These are phyloP conservation scores for Antigone vipio DNA, from an alignment of 2,113 vertebrate species.

Conservation along the genomic window DNA sequence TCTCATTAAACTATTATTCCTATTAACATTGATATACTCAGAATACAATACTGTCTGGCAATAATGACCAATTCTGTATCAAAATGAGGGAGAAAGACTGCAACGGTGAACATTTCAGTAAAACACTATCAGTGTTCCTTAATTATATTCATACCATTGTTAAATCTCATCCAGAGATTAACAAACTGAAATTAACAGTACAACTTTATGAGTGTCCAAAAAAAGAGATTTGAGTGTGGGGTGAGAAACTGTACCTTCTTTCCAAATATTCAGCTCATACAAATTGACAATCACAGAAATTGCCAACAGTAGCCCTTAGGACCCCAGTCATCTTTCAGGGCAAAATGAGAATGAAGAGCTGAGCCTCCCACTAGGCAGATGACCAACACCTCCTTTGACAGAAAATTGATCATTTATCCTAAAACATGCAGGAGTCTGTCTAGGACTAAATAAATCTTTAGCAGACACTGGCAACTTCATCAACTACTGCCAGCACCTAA, in stretches of 20 bases:
- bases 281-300: neutral
- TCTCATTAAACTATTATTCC: neutral
- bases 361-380: neutral
- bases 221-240: neutral
- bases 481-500: constrained; percentile 27
- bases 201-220: neutral
- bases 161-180: neutral
- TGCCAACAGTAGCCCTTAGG: neutral
- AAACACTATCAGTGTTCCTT: neutral
- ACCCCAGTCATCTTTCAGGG: neutral
- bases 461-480: constrained; percentile 24
- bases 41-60: neutral
- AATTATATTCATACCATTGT: neutral
- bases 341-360: neutral
- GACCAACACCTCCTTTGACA: constrained; percentile 7
- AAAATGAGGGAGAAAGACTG: neutral
- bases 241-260: neutral
- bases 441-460: constrained; percentile 49
- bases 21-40: neutral
- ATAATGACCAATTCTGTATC: neutral
- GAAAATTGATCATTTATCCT: constrained; percentile 34
- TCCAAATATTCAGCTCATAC: neutral
- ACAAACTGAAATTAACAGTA: neutral
- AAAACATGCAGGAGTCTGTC: constrained; percentile 34
- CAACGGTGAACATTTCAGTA: neutral